phyloP scores from a whole-genome alignment of 2,113 vertebrate genomes.

The Atlantisia rogersi region DNA sequence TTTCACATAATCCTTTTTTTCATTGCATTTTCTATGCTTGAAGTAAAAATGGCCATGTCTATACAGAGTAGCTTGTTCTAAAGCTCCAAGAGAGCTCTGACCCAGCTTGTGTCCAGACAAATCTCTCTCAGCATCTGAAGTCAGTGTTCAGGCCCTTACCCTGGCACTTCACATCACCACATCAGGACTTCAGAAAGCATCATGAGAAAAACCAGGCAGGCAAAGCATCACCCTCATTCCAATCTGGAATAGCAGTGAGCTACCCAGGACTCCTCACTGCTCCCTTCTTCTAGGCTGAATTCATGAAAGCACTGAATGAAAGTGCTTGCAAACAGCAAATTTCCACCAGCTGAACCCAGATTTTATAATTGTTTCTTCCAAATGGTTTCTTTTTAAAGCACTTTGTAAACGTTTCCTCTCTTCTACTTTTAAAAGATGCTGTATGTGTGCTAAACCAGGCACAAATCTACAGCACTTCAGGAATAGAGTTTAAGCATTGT shows the following conservation, averaged over 20 bases:
- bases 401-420: not conserved
- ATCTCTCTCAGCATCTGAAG: not conserved
- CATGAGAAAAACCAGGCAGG: not conserved
- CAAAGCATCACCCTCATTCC: not conserved
- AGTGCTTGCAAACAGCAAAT: conserved; percentile 19
- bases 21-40: not conserved
- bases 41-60: not conserved
- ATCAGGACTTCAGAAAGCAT: not conserved
- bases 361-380: conserved; percentile 11
- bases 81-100: not conserved
- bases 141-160: not conserved
- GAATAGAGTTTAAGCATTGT: not conserved
- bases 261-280: not conserved
- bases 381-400: conserved; percentile 32
- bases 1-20: not conserved
- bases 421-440: conserved; percentile 18
- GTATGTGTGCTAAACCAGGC: not conserved
- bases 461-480: not conserved
- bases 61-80: not conserved
- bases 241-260: accelerated
- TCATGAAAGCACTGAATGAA: not conserved
- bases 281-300: not conserved
- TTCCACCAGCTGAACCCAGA: conserved; percentile 5
- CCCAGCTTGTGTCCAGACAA: not conserved
- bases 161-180: accelerated